A percentile compares a stretch with the other conserved stretches of the same genome.
Evolutionary conservation across 2,888 invertebrate species (phyloP).

Genomic region (Drosophila putrida): DNA sequence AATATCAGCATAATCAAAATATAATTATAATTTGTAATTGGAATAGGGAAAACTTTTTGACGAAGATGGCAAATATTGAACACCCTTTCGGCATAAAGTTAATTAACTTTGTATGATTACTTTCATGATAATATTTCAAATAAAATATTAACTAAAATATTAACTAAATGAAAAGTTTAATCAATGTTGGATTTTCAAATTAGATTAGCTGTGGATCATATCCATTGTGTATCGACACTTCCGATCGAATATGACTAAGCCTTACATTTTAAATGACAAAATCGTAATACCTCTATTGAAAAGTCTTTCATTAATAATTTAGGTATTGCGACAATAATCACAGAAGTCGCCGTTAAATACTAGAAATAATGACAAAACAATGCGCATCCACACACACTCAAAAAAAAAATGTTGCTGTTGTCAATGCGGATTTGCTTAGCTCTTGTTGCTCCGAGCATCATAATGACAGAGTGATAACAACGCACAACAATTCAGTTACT

Average conservation of each 20-base stretch:
- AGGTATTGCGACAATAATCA: conserved; percentile 28
- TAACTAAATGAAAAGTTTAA: too few species aligned
- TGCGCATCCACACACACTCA: conserved; percentile 37
- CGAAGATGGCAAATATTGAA: background rate
- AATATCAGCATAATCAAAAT: conserved; percentile 21
- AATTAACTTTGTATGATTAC: too few species aligned
- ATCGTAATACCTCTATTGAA: background rate
- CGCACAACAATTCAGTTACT: conserved; percentile 25
- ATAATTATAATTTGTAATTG: background rate
- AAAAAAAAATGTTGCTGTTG: conserved; percentile 24
- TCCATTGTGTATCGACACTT: too few species aligned
- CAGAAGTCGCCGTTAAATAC: conserved; percentile 8
- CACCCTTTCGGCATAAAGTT: conserved; percentile 9
- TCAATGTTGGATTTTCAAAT: too few species aligned
- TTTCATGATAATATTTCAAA: too few species aligned
- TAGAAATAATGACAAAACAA: conserved; percentile 29
- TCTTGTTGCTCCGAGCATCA: conserved; percentile 54
- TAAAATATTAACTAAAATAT: too few species aligned
- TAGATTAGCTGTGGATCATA: too few species aligned
- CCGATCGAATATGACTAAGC: too few species aligned
- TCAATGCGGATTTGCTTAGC: conserved; percentile 14
- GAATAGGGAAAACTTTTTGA: background rate
- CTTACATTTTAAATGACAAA: background rate
- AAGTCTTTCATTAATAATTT: background rate
- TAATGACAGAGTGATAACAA: conserved; percentile 61